Evolutionary conservation across 1,140 invertebrate species (phyloP).

Genomic region (Daktulosphaira vitifoliae): DNA sequence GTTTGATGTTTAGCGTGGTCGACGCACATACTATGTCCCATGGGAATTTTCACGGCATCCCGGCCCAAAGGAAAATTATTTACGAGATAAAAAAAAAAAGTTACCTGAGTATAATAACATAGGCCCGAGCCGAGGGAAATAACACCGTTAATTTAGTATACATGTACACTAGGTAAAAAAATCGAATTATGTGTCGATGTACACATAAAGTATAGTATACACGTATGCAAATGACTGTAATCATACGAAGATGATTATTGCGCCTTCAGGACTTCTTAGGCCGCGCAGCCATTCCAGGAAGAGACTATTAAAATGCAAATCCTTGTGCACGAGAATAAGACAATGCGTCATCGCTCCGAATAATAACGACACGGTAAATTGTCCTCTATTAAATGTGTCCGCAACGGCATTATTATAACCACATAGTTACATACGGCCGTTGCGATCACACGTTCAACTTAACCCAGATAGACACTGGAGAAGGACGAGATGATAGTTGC

Average conservation of each 20-base stretch:
- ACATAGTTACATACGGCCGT: too few species aligned
- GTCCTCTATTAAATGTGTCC: too few species aligned
- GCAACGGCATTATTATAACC: too few species aligned
- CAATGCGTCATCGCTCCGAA: too few species aligned
- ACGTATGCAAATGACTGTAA: constrained; percentile 30
- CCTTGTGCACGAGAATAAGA: too few species aligned
- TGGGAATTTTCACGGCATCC: constrained; percentile 16
- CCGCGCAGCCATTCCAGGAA: too few species aligned
- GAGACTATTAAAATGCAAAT: constrained; percentile 25
- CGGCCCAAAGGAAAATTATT: background rate
- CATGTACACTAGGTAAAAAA: background rate
- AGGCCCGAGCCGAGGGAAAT: constrained; percentile 10
- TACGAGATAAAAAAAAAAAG: constrained; percentile 6
- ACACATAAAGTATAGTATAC: background rate
- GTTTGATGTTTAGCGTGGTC: background rate
- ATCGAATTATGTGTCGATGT: too few species aligned
- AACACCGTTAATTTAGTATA: constrained; percentile 29
- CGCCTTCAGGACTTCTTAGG: constrained; percentile 8
- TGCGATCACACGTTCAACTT: constrained; percentile 32
- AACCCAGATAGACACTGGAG: constrained; percentile 12
- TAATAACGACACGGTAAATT: too few species aligned
- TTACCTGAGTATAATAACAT: background rate
- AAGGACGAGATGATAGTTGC: background rate
- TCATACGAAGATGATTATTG: constrained; percentile 16
- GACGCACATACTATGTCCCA: background rate